These are phyloP conservation scores for Pseudococcus longispinus DNA, from an alignment of 2,888 invertebrate species.

Conservation along the genomic window DNA sequence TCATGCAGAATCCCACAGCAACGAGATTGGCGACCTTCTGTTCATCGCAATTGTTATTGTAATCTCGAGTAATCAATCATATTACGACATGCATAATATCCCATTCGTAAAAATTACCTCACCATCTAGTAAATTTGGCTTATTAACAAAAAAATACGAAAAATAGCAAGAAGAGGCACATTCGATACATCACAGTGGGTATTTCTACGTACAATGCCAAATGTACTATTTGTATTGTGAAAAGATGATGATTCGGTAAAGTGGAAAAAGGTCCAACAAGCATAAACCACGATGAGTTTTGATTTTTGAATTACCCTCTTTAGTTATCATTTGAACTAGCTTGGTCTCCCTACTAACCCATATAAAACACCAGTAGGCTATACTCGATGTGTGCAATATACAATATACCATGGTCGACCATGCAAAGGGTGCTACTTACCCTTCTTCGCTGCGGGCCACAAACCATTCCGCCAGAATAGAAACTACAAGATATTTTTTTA, in stretches of 20 bases:
- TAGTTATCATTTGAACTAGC: slow-evolving; percentile 44
- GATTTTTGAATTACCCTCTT: slow-evolving; percentile 57
- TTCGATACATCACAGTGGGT: background rate
- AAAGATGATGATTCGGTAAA: slow-evolving; percentile 11
- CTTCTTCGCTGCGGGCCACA: slow-evolving; percentile 24
- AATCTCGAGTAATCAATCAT: background rate
- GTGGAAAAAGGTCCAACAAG: slow-evolving; percentile 30
- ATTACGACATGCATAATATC: background rate
- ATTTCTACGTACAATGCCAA: background rate
- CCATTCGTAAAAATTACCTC: background rate
- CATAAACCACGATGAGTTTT: slow-evolving; percentile 56
- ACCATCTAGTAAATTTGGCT: background rate
- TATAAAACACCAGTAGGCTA: slow-evolving; percentile 51
- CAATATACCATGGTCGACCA: background rate
- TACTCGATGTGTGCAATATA: background rate
- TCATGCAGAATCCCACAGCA: background rate
- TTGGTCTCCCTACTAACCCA: slow-evolving; percentile 48
- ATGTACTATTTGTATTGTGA: background rate
- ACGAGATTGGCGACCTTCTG: background rate
- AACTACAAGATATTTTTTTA: slow-evolving; percentile 13
- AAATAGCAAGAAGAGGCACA: background rate
- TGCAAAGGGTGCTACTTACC: slow-evolving; percentile 48
- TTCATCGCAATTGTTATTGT: background rate
- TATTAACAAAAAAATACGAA: background rate
- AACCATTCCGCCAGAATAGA: background rate